Conservation (phyloP, 2,113 vertebrate genomes). For the Scytalopus superciliaris region DNA sequence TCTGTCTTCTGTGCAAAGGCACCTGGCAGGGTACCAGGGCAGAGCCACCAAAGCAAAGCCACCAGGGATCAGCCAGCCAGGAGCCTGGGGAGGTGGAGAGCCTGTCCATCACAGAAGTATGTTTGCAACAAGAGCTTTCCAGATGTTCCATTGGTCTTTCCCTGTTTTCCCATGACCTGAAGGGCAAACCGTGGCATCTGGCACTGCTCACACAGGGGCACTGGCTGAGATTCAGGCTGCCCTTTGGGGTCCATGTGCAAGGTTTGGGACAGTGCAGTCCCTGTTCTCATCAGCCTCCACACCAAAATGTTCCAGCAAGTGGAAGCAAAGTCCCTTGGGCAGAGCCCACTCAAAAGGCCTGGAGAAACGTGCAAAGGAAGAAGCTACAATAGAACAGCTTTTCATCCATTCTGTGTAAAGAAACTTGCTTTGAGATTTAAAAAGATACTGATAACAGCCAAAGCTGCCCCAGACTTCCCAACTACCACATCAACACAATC, state of each 20-base stretch:
- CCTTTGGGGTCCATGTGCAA: rapidly evolving
- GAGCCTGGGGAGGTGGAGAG: neutral
- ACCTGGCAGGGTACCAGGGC: neutral
- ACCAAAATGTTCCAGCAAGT: neutral
- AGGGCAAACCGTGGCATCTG: rapidly evolving
- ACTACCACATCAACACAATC: neutral
- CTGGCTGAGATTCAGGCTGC: neutral
- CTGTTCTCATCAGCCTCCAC: too few species aligned
- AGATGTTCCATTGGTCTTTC: rapidly evolving
- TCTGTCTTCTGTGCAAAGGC: neutral
- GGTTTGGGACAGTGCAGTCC: neutral
- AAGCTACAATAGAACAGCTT: neutral
- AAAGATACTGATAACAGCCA: neutral
- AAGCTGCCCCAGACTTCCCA: neutral
- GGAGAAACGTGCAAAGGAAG: neutral
- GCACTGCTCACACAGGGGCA: neutral
- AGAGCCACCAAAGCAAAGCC: neutral
- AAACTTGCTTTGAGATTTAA: neutral
- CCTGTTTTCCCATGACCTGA: neutral
- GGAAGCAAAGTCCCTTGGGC: neutral
- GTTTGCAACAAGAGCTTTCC: neutral
- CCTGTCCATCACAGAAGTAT: neutral
- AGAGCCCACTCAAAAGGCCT: neutral
- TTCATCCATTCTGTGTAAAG: neutral
- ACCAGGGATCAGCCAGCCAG: neutral